Evolutionary conservation across 2,113 vertebrate genomes (phyloP).

Genomic region (Furnarius figulus): DNA sequence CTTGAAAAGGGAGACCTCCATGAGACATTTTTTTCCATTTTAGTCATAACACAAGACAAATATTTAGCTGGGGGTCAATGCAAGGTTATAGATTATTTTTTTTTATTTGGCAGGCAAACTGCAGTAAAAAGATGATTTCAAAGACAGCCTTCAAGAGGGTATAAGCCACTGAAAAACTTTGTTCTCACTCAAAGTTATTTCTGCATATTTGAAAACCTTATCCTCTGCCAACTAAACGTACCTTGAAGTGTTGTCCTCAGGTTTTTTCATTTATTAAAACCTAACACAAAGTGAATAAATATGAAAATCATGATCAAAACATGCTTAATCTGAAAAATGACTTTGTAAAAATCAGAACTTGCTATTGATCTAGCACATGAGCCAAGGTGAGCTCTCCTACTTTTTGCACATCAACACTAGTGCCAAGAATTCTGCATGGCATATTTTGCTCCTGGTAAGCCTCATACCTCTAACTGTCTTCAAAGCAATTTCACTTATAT

Average conservation of each 20-base stretch:
- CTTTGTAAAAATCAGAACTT: neutral
- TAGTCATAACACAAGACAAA: neutral
- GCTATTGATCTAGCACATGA: neutral
- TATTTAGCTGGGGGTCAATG: neutral
- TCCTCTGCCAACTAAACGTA: neutral
- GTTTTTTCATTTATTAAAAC: neutral
- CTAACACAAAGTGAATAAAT: neutral
- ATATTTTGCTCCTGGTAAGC: neutral
- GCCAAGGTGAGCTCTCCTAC: neutral
- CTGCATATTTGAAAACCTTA: neutral
- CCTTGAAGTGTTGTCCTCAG: neutral
- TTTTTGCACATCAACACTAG: neutral
- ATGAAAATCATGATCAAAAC: neutral
- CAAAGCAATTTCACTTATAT: neutral
- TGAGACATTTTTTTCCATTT: neutral
- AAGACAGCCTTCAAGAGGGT: neutral
- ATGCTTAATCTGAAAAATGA: neutral
- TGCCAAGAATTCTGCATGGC: neutral
- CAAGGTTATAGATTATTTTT: neutral
- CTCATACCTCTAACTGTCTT: neutral
- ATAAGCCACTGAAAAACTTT: neutral
- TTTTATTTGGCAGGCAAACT: neutral
- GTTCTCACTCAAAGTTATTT: neutral
- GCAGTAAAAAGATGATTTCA: neutral
- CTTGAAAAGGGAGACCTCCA: conserved; percentile 64